phyloP scores from a whole-genome alignment of 2,888 invertebrate genomes.

The Synergus umbraculus region DNA sequence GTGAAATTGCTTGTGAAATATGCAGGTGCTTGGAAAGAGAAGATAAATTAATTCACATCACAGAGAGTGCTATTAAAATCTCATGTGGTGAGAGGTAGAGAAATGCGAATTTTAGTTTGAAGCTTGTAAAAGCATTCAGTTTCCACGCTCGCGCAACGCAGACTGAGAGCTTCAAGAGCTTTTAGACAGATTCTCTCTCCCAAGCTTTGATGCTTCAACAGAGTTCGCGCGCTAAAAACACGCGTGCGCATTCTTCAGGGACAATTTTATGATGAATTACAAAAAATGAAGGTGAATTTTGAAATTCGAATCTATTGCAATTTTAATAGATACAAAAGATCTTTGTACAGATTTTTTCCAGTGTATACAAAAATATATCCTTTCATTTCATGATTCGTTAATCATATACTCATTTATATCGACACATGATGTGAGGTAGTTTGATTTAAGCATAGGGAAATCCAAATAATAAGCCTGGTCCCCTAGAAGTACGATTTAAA shows the following conservation, averaged over 20 bases:
- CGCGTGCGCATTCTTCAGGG: conserved; percentile 58
- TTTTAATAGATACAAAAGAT: background rate
- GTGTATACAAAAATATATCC: conserved; percentile 62
- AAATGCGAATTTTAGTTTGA: conserved; percentile 1
- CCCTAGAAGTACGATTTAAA: background rate
- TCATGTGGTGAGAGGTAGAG: background rate
- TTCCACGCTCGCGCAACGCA: conserved; percentile 25
- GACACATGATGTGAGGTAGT: conserved; percentile 27
- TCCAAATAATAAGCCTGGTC: conserved; percentile 45
- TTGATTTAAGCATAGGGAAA: conserved; percentile 40
- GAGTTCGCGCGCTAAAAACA: conserved; percentile 60
- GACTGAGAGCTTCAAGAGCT: conserved; percentile 37
- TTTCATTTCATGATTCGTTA: conserved; percentile 49
- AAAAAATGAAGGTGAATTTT: background rate
- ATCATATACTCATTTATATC: conserved; percentile 47
- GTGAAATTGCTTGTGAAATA: background rate
- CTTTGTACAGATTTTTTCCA: background rate
- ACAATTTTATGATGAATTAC: background rate
- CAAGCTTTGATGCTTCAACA: conserved; percentile 52
- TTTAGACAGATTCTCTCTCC: conserved; percentile 37
- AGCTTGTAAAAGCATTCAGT: conserved; percentile 23
- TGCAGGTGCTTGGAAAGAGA: background rate
- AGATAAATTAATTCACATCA: conserved; percentile 29
- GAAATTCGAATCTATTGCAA: background rate
- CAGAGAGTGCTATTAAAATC: background rate